phyloP scores from a whole-genome alignment of 2,797 vertebrate genomes.

The Geotrypetes seraphini region DNA sequence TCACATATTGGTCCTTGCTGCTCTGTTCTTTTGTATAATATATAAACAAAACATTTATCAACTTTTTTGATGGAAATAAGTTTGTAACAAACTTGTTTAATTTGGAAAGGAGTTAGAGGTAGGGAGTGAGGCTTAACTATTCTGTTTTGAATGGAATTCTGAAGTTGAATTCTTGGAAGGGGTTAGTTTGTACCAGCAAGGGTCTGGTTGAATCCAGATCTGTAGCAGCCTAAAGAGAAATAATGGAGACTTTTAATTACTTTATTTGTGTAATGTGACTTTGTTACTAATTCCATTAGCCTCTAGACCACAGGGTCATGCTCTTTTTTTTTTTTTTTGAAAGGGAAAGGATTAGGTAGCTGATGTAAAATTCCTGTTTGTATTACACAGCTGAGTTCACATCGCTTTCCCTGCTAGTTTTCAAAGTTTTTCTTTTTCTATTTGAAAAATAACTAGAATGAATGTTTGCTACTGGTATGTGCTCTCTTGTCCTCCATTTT shows the following conservation, averaged over 20 bases:
- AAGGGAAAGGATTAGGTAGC: slow-evolving; percentile 31
- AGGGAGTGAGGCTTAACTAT: slow-evolving; percentile 11
- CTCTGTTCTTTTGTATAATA: too few relatives aligned
- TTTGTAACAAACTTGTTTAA: too few relatives aligned
- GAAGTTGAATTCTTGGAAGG: slow-evolving; percentile 42
- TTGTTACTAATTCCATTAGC: slow-evolving; percentile 40
- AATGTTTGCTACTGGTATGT: too few relatives aligned
- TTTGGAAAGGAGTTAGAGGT: slow-evolving; percentile 22
- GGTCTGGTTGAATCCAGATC: slow-evolving; percentile 45
- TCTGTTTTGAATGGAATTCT: slow-evolving; percentile 48
- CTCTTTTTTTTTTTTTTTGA: slow-evolving; percentile 34
- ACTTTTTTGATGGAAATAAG: too few relatives aligned
- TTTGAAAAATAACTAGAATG: too few relatives aligned
- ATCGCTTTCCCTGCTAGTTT: too few relatives aligned
- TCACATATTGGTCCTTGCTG: too few relatives aligned
- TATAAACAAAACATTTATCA: too few relatives aligned
- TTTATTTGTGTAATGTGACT: slow-evolving; percentile 53
- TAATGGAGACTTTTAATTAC: slow-evolving; percentile 39
- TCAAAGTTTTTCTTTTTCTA: too few relatives aligned
- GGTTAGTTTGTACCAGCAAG: slow-evolving; percentile 48
- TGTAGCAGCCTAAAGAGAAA: slow-evolving; percentile 32
- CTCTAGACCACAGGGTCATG: slow-evolving; percentile 24
- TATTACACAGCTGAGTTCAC: too few relatives aligned
- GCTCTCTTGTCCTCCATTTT: too few relatives aligned
- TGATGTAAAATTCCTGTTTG: too few relatives aligned